Evolutionary conservation across 2,113 vertebrate species (phyloP).

Genomic region (Lampris megalopsis): DNA sequence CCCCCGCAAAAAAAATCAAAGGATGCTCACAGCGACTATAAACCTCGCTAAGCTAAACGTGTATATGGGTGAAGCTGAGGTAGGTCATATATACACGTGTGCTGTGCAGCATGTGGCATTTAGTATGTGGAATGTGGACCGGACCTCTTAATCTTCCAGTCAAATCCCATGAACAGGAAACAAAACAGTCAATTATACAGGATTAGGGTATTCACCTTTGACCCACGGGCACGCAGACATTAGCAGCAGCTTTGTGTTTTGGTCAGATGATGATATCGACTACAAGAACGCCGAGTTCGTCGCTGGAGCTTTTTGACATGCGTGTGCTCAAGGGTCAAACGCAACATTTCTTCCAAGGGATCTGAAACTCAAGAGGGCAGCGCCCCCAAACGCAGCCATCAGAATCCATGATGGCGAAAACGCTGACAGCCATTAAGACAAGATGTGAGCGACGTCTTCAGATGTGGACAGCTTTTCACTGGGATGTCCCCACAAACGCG

Average conservation of each 20-base stretch:
- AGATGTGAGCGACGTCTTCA: background rate
- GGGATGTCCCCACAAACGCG: conserved; percentile 8
- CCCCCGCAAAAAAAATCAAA: no score
- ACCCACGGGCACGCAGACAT: background rate
- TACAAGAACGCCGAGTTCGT: no score
- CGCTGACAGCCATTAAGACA: background rate
- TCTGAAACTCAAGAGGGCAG: background rate
- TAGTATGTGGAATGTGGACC: no score
- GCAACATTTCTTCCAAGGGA: background rate
- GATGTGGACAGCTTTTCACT: background rate
- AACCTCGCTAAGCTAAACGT: no score
- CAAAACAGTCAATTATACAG: background rate
- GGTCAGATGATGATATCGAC: no score
- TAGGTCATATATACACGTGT: no score
- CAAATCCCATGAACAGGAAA: background rate
- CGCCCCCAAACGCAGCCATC: background rate
- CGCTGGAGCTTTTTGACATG: no score
- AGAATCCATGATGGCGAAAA: background rate
- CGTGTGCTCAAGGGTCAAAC: background rate
- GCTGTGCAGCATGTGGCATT: no score
- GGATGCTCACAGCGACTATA: no score
- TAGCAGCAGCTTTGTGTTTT: no score
- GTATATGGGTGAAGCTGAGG: no score
- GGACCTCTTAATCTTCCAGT: background rate
- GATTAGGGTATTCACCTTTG: background rate